Percentiles rank a stretch among this genome's conserved stretches.
These are phyloP conservation scores for Typhlichthys subterraneus DNA, from an alignment of 2,797 vertebrate species.

Conservation along the genomic window DNA sequence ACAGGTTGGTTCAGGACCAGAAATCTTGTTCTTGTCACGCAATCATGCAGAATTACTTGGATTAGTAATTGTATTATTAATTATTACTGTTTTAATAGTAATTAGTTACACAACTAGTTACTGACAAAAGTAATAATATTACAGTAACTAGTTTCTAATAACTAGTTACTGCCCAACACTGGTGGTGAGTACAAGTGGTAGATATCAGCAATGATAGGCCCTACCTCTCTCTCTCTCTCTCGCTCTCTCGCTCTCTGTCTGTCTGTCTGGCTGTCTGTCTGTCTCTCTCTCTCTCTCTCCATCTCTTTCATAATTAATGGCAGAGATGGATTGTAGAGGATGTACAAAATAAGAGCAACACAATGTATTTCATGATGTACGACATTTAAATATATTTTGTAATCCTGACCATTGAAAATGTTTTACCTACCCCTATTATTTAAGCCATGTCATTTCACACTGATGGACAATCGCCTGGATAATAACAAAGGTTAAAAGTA, in stretches of 20 bases:
- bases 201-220: constrained; percentile 45
- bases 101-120: too few relatives aligned
- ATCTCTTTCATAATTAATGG: constrained; percentile 43
- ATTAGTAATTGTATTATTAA: too few relatives aligned
- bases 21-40: too few relatives aligned
- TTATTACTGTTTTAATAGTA: too few relatives aligned
- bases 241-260: constrained; percentile 2
- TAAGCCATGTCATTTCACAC: neutral
- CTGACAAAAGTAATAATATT: too few relatives aligned
- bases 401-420: neutral
- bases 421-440: neutral
- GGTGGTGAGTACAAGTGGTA: constrained; percentile 55
- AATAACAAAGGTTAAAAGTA: neutral
- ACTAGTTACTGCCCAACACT: too few relatives aligned
- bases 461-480: neutral
- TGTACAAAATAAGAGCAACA: neutral
- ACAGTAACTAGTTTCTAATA: too few relatives aligned
- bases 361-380: neutral
- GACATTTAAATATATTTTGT: neutral
- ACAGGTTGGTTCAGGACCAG: too few relatives aligned
- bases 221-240: constrained; percentile 11
- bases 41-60: too few relatives aligned
- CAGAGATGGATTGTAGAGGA: constrained; percentile 9
- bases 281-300: constrained; percentile 6
- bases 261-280: constrained; percentile 13